A percentile compares a stretch with the other conserved stretches of the same genome.
These are phyloP conservation scores for Sarcophaga variegata DNA, from an alignment of 2,888 invertebrate species.

Conservation along the genomic window DNA sequence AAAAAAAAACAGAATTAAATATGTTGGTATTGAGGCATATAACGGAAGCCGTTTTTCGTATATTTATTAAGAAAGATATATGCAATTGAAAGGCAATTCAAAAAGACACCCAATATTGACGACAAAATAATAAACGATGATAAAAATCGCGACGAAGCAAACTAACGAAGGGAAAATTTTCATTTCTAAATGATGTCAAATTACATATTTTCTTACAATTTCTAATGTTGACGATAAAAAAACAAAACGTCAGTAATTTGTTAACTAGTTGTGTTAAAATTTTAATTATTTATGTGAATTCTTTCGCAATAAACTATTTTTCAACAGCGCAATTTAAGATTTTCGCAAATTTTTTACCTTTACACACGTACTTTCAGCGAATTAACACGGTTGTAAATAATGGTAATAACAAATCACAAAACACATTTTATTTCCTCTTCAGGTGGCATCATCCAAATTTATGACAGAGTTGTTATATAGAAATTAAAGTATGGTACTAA, in stretches of 20 bases:
- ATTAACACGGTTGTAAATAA: conserved; percentile 36
- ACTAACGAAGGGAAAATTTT: conserved; percentile 68
- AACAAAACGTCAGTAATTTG: background rate
- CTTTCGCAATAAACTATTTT: background rate
- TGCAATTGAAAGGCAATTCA: conserved; percentile 24
- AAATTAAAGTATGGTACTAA: background rate
- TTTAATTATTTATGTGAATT: background rate
- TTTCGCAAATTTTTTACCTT: conserved; percentile 38
- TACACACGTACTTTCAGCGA: conserved; percentile 40
- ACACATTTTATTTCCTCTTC: background rate
- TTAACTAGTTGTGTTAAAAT: background rate
- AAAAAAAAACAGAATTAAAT: too few species aligned
- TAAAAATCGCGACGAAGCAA: conserved; percentile 51
- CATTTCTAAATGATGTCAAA: conserved; percentile 29
- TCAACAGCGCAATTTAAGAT: conserved; percentile 42
- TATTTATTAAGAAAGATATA: conserved; percentile 18
- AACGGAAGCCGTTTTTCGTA: background rate
- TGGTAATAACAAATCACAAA: conserved; percentile 6
- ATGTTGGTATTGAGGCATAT: too few species aligned
- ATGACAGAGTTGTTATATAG: background rate
- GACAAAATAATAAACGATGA: conserved; percentile 33
- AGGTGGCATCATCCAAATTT: background rate
- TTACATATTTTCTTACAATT: conserved; percentile 31
- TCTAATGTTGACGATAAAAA: background rate
- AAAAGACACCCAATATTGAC: conserved; percentile 16